Base-by-base conservation (phyloP, 2,888 invertebrate species). In the Agelastica alni region DNA sequence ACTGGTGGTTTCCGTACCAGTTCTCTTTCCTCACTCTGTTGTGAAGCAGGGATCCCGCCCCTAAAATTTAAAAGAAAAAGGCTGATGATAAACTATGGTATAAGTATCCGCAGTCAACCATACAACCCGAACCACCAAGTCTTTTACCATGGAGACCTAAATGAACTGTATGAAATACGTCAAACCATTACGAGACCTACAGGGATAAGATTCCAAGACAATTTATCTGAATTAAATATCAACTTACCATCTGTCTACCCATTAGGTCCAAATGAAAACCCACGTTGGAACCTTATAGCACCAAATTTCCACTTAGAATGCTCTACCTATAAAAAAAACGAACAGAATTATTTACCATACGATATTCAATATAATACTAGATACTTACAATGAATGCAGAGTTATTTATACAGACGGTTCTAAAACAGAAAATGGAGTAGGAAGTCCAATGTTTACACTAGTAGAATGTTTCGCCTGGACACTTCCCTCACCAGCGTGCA, bases 1-100 rank as follows among this genome's bases (percentile, higher is more conserved):
- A 43, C 14, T 9, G 43, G 43, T 22, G 43, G 22, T 43, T 43
- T 43, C 14, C 43, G 43, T 6, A 43, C 43, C 28, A 43, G n/a
- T n/a, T n/a, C n/a, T n/a, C n/a, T n/a, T n/a, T n/a, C n/a, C n/a
- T n/a, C n/a, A n/a, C n/a, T n/a, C 5, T 41, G 41, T 9, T 41
- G 41, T 22, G 41, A 41, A 41, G 18, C 22, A 22, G 41, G 41
- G 6, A 12, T 22, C 22, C 22, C 12, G 2, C 13, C 41, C 5
- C 12, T 41, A 22, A 13, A 41, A 41, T 41, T 41, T 10, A 41
- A 12, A 13, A 20, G 41, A 22, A 41, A 22, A 17, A 13, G 37
- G 9, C 37, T 37, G 2, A 37, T 37, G 17, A 16, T 37, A n/a
- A 37, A 37, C 16, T 37, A 37, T 37, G 37, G 37, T 16, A 16